These are phyloP conservation scores for Copidosoma aretas DNA, from an alignment of 2,888 invertebrate species.

Conservation along the genomic window DNA sequence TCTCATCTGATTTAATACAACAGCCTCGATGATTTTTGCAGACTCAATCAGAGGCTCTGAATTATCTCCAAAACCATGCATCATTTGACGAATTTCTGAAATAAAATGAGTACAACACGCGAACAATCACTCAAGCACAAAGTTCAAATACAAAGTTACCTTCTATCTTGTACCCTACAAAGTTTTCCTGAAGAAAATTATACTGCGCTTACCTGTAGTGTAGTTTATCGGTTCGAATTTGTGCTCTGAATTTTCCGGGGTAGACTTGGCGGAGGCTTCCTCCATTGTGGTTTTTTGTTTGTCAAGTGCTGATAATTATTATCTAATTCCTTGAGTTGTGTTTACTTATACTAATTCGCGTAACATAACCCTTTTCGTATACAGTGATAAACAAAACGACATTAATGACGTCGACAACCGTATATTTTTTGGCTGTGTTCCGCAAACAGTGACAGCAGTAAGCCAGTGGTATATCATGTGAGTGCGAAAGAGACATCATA, in stretches of 20 bases:
- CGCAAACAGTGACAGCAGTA: too few relatives aligned
- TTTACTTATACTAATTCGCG: too few relatives aligned
- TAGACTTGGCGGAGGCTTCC: background rate
- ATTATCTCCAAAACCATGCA: conserved; percentile 94
- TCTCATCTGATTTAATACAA: conserved; percentile 81
- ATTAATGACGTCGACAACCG: too few relatives aligned
- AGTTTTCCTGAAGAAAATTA: background rate
- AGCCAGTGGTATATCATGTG: too few relatives aligned
- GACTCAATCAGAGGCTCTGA: conserved; percentile 82
- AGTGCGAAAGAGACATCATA: too few relatives aligned
- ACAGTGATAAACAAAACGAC: too few relatives aligned
- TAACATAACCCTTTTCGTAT: too few relatives aligned
- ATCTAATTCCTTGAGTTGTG: too few relatives aligned
- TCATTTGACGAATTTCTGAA: conserved; percentile 80
- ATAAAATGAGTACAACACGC: background rate
- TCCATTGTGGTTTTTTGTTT: background rate
- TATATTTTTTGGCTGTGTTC: too few relatives aligned
- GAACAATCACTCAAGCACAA: too few relatives aligned
- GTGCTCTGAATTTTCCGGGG: background rate
- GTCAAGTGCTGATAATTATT: too few relatives aligned
- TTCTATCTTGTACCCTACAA: too few relatives aligned
- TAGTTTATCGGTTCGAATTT: background rate
- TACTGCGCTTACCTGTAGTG: background rate
- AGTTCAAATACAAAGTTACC: background rate
- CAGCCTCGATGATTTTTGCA: conserved; percentile 82